phyloP scores from a whole-genome alignment of 2,113 vertebrate species.

The Meriones unguiculatus region DNA sequence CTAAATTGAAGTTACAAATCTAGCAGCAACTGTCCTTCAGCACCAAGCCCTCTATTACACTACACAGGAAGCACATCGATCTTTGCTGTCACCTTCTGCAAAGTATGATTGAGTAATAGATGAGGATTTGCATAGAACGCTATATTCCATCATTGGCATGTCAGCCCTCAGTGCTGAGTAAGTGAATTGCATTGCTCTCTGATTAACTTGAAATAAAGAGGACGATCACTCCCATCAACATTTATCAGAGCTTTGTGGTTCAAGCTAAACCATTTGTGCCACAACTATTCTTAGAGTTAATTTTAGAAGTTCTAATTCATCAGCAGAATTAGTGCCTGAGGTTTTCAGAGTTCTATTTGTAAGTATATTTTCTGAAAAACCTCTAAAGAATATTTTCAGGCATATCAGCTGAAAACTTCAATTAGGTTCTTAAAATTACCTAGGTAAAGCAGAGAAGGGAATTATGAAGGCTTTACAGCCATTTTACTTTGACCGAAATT shows the following conservation, averaged over 20 bases:
- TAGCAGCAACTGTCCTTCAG: slow-evolving; percentile 30
- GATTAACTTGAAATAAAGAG: slow-evolving; percentile 80
- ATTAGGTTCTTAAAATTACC: neutral
- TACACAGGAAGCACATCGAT: slow-evolving; percentile 49
- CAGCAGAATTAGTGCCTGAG: slow-evolving; percentile 26
- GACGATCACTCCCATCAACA: slow-evolving; percentile 74
- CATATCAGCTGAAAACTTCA: neutral
- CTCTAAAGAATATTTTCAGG: neutral
- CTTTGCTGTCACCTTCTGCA: slow-evolving; percentile 73
- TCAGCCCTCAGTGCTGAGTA: slow-evolving; percentile 76
- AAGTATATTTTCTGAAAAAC: neutral
- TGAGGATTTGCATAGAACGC: slow-evolving; percentile 68
- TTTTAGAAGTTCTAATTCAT: slow-evolving; percentile 53
- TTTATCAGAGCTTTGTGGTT: slow-evolving; percentile 66
- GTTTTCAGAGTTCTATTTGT: neutral
- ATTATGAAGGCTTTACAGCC: neutral
- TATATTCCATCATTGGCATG: slow-evolving; percentile 70
- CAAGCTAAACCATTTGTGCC: slow-evolving; percentile 60
- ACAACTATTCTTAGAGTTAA: neutral
- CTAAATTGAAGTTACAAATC: slow-evolving; percentile 33
- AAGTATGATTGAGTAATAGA: slow-evolving; percentile 70
- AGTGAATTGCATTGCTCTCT: slow-evolving; percentile 68
- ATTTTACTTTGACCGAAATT: neutral
- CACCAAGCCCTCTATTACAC: neutral
- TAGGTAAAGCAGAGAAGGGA: neutral